Evolutionary conservation across 2,797 vertebrate species (phyloP).

Genomic region (Bufotes viridis): DNA sequence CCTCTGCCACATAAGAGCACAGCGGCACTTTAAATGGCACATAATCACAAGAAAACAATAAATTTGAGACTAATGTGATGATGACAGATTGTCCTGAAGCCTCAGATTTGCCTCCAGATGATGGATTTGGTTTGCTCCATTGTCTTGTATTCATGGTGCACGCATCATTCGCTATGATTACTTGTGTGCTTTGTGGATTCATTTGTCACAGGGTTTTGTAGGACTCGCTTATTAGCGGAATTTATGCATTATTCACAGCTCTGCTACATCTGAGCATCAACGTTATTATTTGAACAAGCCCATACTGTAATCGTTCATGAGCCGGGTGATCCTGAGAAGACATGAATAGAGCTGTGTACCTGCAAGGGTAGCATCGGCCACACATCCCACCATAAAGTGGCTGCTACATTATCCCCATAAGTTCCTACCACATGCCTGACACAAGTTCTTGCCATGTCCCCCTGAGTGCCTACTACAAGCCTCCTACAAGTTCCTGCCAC

Average conservation of each 20-base stretch:
- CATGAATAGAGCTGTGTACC: too few species aligned
- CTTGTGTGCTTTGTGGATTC: background rate
- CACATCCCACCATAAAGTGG: too few species aligned
- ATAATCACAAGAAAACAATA: background rate
- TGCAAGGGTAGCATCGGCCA: too few species aligned
- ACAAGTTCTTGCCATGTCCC: too few species aligned
- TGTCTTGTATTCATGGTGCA: background rate
- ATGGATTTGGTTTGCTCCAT: constrained; percentile 2
- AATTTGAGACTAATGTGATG: background rate
- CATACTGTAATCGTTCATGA: too few species aligned
- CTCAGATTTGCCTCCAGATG: background rate
- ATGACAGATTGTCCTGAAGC: background rate
- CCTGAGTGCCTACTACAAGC: too few species aligned
- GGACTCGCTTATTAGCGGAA: background rate
- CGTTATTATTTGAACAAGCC: too few species aligned
- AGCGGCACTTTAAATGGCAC: background rate
- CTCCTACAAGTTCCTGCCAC: too few species aligned
- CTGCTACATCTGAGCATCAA: background rate
- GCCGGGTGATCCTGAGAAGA: too few species aligned
- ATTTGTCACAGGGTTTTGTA: background rate
- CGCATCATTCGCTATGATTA: constrained; percentile 10
- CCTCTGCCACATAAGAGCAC: background rate
- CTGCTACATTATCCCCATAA: too few species aligned
- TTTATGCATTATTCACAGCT: constrained; percentile 1
- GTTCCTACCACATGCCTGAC: too few species aligned